Conservation (phyloP, 2,888 invertebrate genomes). For the Spilarctia lutea region DNA sequence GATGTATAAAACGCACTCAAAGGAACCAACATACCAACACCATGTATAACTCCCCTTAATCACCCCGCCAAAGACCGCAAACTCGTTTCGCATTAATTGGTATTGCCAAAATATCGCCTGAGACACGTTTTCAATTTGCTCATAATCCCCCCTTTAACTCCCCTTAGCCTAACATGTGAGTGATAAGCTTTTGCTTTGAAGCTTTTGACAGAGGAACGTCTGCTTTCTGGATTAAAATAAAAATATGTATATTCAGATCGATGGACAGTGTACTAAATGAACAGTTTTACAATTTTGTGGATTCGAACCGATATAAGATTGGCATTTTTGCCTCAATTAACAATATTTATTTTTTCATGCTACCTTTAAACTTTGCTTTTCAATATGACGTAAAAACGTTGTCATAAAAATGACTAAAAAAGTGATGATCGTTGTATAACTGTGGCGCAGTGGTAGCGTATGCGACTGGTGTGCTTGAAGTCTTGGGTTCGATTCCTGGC, state of each 20-base stretch:
- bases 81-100: slow-evolving; percentile 48
- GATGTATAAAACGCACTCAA: not conserved
- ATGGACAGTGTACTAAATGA: not conserved
- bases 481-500: too few relatives aligned
- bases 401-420: not conserved
- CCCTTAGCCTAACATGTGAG: slow-evolving; percentile 27
- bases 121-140: slow-evolving; percentile 60
- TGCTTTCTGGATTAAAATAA: slow-evolving; percentile 15
- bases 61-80: slow-evolving; percentile 31
- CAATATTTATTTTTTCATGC: not conserved
- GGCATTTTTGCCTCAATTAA: too few relatives aligned
- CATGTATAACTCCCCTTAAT: slow-evolving; percentile 14
- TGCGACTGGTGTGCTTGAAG: too few relatives aligned
- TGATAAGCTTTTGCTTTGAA: slow-evolving; percentile 42
- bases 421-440: too few relatives aligned
- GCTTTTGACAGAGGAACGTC: slow-evolving; percentile 28
- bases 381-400: not conserved
- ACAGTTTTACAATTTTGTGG: not conserved
- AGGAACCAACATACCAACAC: slow-evolving; percentile 11
- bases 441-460: too few relatives aligned
- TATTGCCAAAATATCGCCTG: slow-evolving; percentile 42
- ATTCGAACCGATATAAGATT: not conserved
- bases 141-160: slow-evolving; percentile 46
- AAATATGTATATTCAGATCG: slow-evolving; percentile 1
- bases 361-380: not conserved